These are phyloP conservation scores for Garrulus glandarius DNA, from an alignment of 2,797 vertebrate species.

Conservation along the genomic window DNA sequence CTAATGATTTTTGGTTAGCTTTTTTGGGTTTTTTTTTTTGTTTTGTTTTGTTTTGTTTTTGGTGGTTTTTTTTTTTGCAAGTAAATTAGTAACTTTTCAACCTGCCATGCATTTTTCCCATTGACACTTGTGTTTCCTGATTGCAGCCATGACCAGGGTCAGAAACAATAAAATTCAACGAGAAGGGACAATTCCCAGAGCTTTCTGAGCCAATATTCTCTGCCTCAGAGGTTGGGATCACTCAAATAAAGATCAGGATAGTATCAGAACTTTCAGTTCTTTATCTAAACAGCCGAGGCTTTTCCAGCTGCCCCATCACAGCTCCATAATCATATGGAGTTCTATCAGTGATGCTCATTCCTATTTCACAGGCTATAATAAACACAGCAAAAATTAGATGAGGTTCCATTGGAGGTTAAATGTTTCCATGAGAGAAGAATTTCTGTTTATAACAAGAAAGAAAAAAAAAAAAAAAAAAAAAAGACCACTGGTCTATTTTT, in stretches of 20 bases:
- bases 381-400: slow-evolving; percentile 58
- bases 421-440: slow-evolving; percentile 64
- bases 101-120: background rate
- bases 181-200: background rate
- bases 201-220: background rate
- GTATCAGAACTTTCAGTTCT: background rate
- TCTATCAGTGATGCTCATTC: slow-evolving; percentile 27
- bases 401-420: slow-evolving; percentile 61
- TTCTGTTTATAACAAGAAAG: slow-evolving; percentile 54
- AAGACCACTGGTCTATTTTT: slow-evolving; percentile 31
- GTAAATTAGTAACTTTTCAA: background rate
- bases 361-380: slow-evolving; percentile 53
- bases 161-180: background rate
- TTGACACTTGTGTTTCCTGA: background rate
- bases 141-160: background rate
- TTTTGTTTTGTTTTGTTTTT: background rate
- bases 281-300: background rate
- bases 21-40: background rate
- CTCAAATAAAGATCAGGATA: background rate
- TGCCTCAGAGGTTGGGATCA: background rate
- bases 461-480: background rate
- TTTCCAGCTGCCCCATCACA: background rate
- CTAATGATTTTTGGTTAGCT: rapidly evolving
- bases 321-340: background rate
- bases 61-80: too few relatives aligned